A percentile compares a stretch with the other conserved stretches of the same genome.
These are phyloP conservation scores for Drosophila nigricruria DNA, from an alignment of 2,888 invertebrate genomes.

Conservation along the genomic window DNA sequence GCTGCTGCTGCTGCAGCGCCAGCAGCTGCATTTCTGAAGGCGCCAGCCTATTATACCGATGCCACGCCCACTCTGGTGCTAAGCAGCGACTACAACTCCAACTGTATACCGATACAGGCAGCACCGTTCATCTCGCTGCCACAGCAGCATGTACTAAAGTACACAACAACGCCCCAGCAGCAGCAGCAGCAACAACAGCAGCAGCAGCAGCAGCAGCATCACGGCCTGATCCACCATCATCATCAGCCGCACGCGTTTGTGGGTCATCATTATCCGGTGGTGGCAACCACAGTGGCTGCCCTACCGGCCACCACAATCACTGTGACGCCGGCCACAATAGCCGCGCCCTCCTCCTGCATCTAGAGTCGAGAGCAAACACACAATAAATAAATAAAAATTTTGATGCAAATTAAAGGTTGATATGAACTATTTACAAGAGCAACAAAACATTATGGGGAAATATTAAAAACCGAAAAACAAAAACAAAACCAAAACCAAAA, in stretches of 20 bases:
- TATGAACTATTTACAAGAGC: conserved; percentile 82
- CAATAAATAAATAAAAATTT: conserved; percentile 51
- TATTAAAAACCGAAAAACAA: conserved; percentile 1
- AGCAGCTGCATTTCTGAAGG: conserved; percentile 71
- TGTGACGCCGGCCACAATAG: conserved; percentile 64
- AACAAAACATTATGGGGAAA: conserved; percentile 44
- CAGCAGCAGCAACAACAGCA: conserved; percentile 48
- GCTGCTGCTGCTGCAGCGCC: conserved; percentile 57
- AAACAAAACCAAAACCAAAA: conserved; percentile 22
- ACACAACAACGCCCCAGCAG: conserved; percentile 55
- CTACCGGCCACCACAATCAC: conserved; percentile 75
- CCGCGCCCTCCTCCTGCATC: conserved; percentile 71
- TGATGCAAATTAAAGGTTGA: conserved; percentile 82
- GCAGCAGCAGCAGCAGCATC: conserved; percentile 63
- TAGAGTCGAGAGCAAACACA: conserved; percentile 42
- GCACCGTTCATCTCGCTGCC: conserved; percentile 71
- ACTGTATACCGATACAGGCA: conserved; percentile 83
- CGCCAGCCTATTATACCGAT: conserved; percentile 73
- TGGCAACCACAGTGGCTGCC: conserved; percentile 71
- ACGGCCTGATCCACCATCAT: conserved; percentile 62
- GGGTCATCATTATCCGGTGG: conserved; percentile 62
- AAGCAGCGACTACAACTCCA: conserved; percentile 82
- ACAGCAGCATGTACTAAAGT: conserved; percentile 70
- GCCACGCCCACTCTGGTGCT: conserved; percentile 79
- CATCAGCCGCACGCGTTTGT: conserved; percentile 62